Base-by-base conservation (phyloP, 2,113 vertebrate genomes). In the Microtus oregoni region DNA sequence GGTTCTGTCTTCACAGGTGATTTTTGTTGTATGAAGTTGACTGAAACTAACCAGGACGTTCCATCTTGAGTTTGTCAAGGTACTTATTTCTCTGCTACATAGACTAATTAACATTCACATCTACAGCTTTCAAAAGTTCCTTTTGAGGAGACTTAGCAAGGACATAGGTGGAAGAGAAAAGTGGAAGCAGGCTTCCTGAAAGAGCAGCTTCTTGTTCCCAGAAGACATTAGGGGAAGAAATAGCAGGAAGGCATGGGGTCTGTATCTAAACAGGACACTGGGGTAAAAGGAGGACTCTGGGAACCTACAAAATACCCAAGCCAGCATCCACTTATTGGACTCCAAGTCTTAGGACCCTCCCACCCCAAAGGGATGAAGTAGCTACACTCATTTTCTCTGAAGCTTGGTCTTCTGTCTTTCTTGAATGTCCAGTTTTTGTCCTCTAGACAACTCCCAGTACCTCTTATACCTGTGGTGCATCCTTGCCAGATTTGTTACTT, bases 231-330 rank as follows among this genome's bases (percentile, higher is more conserved):
- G 3, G 35, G 20, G 11, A 22, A 38, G 35, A 82, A 82, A 20
- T 2, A 1, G 35, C 26, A 20, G 7, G 6, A 38, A 61, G 22
- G 52, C 35, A 14, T 38, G 35, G 35, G 20, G 55, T 61, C 55
- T 15, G 7, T 82, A 82, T 61, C 22, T 82, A 61, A 81, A 61
- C 10, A 58, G 13, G 78, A 22, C 35, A 81, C 20, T 7, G 0
- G 9, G 1, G 2, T 3, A 15, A 82, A 61, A 0, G 32, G 32
- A n/a, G 0, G 19, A 20, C n/a, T n/a, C 35, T 8, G 35, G n/a
- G 35, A 9, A 13, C 52, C 35, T 38, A 15, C 14, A n/a, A 81
- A 82, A 61, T 38, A 82, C 11, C 6, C 52, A 82, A 61, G 52
- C 6, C 79, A 82, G 52, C 1, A 38, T 35, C 22, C 79, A 58